Base-by-base conservation (phyloP, 2,888 invertebrate genomes). In the Eupsilia transversa region DNA sequence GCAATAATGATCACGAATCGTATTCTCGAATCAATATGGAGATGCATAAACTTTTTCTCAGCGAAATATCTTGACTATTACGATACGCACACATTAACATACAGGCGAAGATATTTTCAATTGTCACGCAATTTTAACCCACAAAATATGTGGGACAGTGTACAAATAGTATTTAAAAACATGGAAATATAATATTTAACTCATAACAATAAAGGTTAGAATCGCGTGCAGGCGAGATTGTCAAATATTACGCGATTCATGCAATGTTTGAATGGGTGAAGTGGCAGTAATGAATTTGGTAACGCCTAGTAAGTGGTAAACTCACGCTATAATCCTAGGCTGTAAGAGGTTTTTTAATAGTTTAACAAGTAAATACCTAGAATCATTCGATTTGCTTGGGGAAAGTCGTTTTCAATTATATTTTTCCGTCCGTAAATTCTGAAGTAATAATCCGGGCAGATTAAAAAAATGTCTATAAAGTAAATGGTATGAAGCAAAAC, bases 191-290 rank as follows among this genome's bases (percentile, higher is more conserved):
- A 66, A 63, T n/a, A 67, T 67, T 69, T 72, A 72, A 61, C 20
- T 23, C 38, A 10, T n/a, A 17, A 52, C 1, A 49, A 69, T 82
- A 83, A 80, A 75, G 67, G n/a, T 54, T 54, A 74, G 27, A 82
- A 77, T 83, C 49, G 74, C 70, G n/a, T 78, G 80, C 30, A 61
- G 33, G 23, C 64, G 52, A 59, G 74, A 82, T 83, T 74, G 68
- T 78, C 86, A 86, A 86, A 85, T 85, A 86, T 87, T 87, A 86
- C 83, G 73, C 57, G 41, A 72, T 67, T 72, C 86, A 63, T 80
- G 87, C 86, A 86, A 86, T 86, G 64, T 86, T 87, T 87, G 78
- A 70, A 64, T 60, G 71, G 60, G 20, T 43, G 63, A 75, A 76
- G 81, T 72, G 79, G 52, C 61, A 64, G 75, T 85, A 78, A 74